Evolutionary conservation across 1,140 invertebrate genomes (phyloP).

Genomic region (Melanaphis sacchari): DNA sequence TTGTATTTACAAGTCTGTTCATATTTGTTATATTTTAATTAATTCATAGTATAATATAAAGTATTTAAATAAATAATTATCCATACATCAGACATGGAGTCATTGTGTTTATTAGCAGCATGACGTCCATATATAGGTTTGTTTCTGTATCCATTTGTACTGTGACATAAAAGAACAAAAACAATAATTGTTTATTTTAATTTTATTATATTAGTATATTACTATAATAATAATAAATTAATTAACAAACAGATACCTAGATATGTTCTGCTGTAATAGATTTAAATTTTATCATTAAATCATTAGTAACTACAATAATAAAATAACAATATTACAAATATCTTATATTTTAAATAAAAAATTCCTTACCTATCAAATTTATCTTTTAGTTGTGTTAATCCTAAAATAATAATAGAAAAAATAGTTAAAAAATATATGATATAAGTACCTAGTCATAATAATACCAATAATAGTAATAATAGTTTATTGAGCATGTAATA

Average conservation of each 20-base stretch:
- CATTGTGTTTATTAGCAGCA: constrained; percentile 50
- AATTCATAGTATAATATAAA: neutral
- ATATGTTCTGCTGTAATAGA: neutral
- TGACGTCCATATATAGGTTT: constrained; percentile 31
- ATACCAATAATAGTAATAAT: neutral
- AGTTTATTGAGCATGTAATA: neutral
- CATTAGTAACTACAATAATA: neutral
- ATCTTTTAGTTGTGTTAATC: constrained; percentile 37
- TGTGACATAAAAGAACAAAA: neutral
- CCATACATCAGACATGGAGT: constrained; percentile 47
- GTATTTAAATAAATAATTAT: neutral
- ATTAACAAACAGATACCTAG: neutral
- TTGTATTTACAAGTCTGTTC: neutral
- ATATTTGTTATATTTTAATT: neutral
- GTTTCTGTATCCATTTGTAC: constrained; percentile 37
- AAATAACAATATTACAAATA: neutral
- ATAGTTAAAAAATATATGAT: neutral
- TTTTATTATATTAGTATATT: neutral
- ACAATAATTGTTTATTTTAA: neutral
- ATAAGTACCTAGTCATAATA: neutral
- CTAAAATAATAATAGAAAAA: constrained; percentile 33
- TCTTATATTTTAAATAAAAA: neutral
- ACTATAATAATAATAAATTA: neutral
- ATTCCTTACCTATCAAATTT: constrained; percentile 38
- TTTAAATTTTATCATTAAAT: neutral